Conservation (phyloP, 2,113 vertebrate species). For the Hypanus sabinus region DNA sequence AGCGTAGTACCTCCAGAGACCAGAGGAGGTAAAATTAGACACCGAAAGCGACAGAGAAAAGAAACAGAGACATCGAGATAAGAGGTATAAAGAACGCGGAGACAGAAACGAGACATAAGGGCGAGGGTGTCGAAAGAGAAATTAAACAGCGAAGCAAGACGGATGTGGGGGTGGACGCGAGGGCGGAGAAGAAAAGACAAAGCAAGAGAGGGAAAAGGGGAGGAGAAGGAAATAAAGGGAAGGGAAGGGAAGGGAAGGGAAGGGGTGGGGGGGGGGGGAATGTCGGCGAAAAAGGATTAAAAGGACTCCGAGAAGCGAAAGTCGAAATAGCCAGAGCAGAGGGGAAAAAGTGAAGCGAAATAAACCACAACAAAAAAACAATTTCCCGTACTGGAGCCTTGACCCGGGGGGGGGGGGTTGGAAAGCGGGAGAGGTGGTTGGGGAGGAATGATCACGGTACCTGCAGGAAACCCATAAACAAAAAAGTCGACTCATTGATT, state of each 20-base stretch:
- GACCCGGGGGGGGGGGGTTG: no score
- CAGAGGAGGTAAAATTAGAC: not conserved
- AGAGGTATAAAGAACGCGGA: constrained; percentile 16
- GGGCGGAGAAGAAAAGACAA: not conserved
- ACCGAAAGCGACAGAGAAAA: constrained; percentile 27
- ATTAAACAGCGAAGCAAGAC: not conserved
- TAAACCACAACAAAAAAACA: constrained; percentile 3
- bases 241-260: not conserved
- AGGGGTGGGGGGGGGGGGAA: not conserved
- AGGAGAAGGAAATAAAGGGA: not conserved
- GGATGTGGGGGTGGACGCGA: not conserved
- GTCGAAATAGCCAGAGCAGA: not conserved
- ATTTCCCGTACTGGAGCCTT: not conserved
- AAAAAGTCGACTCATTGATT: not conserved
- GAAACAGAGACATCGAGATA: constrained; percentile 31
- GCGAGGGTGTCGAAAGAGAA: not conserved
- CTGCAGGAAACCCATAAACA: not conserved
- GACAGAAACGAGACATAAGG: not conserved
- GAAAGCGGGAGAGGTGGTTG: not conserved
- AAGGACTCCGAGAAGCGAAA: not conserved
- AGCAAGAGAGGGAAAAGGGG: not conserved
- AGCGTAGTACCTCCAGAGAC: not conserved
- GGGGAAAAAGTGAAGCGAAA: not conserved
- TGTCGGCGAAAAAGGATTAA: not conserved
- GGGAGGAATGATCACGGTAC: not conserved